A percentile compares a stretch with the other conserved stretches of the same genome.
Evolutionary conservation across 2,797 vertebrate species (phyloP).

Genomic region (Denticeps clupeoides): DNA sequence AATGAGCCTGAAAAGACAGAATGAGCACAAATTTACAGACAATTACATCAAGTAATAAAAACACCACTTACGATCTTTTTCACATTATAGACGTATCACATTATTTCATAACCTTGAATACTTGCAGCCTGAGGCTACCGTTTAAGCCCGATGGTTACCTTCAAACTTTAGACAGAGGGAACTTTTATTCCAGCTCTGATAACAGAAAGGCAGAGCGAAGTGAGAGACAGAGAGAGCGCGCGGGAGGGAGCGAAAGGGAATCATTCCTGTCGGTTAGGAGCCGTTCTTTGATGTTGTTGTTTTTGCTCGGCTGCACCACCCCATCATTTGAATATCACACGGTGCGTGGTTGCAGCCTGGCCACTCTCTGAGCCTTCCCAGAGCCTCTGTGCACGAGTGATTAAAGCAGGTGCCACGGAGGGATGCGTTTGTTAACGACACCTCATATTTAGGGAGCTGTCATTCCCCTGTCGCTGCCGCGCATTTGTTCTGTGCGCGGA

Average conservation of each 20-base stretch:
- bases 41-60: too few relatives aligned
- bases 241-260: too few relatives aligned
- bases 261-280: conserved; percentile 9
- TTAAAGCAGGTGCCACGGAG: conserved; percentile 43
- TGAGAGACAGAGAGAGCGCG: neutral
- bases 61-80: too few relatives aligned
- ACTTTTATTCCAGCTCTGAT: too few relatives aligned
- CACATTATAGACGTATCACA: too few relatives aligned
- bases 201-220: neutral
- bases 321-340: conserved; percentile 69
- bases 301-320: conserved; percentile 38
- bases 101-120: too few relatives aligned
- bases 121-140: neutral
- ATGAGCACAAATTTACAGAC: too few relatives aligned
- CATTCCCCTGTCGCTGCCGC: conserved; percentile 24
- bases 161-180: neutral
- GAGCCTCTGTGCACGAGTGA: conserved; percentile 34
- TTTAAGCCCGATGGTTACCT: neutral
- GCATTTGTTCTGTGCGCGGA: conserved; percentile 24
- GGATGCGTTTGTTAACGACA: conserved; percentile 36
- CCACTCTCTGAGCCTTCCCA: conserved; percentile 24
- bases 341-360: conserved; percentile 32
- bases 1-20: too few relatives aligned
- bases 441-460: conserved; percentile 33
- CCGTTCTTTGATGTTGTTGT: conserved; percentile 22